These are phyloP conservation scores for Callorhinus ursinus DNA, from an alignment of 2,113 vertebrate species.

Conservation along the genomic window DNA sequence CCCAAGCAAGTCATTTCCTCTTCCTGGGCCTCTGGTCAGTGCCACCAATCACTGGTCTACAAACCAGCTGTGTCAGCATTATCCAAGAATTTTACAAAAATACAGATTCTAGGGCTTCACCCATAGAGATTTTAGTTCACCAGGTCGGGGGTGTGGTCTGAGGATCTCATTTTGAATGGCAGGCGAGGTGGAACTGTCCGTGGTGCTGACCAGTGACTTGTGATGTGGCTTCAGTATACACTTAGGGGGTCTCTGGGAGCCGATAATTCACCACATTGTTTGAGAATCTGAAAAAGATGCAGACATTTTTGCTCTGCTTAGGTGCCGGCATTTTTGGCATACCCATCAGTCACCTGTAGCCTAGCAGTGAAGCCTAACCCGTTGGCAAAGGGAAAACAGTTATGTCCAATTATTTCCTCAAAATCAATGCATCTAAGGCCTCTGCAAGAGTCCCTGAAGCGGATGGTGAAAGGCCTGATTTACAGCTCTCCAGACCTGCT, in stretches of 20 bases:
- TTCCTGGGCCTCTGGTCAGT: neutral
- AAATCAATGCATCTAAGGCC: neutral
- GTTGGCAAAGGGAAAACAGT: neutral
- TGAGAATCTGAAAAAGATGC: neutral
- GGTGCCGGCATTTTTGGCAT: neutral
- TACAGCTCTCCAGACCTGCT: neutral
- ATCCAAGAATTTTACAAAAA: neutral
- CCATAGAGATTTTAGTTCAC: neutral
- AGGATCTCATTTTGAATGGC: neutral
- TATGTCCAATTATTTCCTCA: neutral
- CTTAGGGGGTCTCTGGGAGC: neutral
- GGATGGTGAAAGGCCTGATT: neutral
- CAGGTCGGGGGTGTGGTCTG: neutral
- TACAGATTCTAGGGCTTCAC: neutral
- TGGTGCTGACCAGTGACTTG: neutral
- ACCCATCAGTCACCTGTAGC: neutral
- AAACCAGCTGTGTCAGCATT: neutral
- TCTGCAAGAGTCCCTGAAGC: neutral
- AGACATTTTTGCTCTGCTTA: neutral
- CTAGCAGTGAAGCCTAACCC: neutral
- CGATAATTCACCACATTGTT: neutral
- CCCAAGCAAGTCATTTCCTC: neutral
- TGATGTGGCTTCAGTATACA: neutral
- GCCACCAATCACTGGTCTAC: neutral
- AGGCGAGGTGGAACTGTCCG: rapidly evolving